Evolutionary conservation across 1,140 invertebrate species (phyloP).

Genomic region (Hypsibius dujardini): DNA sequence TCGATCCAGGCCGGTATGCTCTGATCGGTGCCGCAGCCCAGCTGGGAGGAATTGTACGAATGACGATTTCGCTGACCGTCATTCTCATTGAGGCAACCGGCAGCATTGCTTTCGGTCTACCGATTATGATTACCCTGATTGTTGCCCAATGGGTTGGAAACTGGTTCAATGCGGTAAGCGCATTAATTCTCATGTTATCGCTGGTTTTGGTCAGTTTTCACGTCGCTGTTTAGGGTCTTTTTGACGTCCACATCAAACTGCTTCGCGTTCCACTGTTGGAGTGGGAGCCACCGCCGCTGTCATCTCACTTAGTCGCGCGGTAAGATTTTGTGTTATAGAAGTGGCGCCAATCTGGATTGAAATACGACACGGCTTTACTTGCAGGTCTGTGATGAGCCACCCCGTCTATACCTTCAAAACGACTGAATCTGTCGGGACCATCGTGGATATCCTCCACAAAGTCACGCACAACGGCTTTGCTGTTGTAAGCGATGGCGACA

Average conservation of each 20-base stretch:
- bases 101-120: conserved; percentile 71
- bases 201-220: not conserved
- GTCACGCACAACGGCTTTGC: conserved; percentile 84
- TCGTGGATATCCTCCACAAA: conserved; percentile 57
- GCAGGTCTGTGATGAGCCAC: conserved; percentile 50
- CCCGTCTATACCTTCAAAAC: conserved; percentile 62
- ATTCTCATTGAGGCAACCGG: conserved; percentile 92
- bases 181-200: conserved; percentile 17
- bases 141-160: conserved; percentile 94
- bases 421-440: conserved; percentile 62
- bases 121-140: conserved; percentile 49
- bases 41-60: conserved; percentile 86
- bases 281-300: conserved; percentile 77
- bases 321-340: conserved; percentile 60
- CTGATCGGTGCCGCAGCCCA: conserved; percentile 86
- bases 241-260: conserved; percentile 82
- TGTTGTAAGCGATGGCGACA: conserved; percentile 51
- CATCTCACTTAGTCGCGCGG: conserved; percentile 49
- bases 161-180: conserved; percentile 73
- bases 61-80: conserved; percentile 84
- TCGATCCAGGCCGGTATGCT: conserved; percentile 85
- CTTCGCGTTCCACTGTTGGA: conserved; percentile 67
- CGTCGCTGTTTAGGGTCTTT: conserved; percentile 52
- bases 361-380: too few species aligned
- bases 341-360: too few species aligned